These are phyloP conservation scores for Sitophilus oryzae DNA, from an alignment of 1,140 invertebrate genomes.

Conservation along the genomic window DNA sequence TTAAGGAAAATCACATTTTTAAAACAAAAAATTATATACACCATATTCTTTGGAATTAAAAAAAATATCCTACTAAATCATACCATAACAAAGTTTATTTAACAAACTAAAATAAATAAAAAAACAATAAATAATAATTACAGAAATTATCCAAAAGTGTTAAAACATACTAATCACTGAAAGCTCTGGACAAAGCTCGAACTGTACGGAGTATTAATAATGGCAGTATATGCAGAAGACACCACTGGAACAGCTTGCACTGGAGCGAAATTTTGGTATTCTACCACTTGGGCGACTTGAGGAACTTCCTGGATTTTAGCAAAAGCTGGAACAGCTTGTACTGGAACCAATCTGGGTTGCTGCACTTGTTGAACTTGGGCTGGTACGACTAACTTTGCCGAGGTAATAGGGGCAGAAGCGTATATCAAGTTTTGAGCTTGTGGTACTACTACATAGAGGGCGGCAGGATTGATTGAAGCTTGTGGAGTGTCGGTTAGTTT, in stretches of 20 bases:
- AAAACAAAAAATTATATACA: too few relatives aligned
- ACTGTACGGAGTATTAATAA: constrained; percentile 31
- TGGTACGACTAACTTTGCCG: constrained; percentile 11
- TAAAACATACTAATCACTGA: constrained; percentile 24
- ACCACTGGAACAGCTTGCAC: constrained; percentile 12
- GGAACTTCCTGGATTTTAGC: constrained; percentile 27
- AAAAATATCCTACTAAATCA: too few relatives aligned
- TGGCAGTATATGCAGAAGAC: constrained; percentile 18
- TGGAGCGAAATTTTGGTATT: constrained; percentile 9
- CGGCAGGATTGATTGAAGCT: constrained; percentile 10
- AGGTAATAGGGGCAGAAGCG: neutral
- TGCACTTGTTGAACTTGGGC: neutral
- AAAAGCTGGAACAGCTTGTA: constrained; percentile 27
- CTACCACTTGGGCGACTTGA: constrained; percentile 10
- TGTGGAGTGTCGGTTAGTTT: constrained; percentile 15
- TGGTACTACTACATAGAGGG: constrained; percentile 24
- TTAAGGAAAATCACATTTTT: too few relatives aligned
- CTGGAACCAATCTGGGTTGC: constrained; percentile 15
- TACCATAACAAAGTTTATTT: too few relatives aligned
- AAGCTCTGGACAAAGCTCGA: constrained; percentile 31
- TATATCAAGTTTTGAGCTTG: constrained; percentile 23
- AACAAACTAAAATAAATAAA: too few relatives aligned
- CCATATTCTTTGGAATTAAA: too few relatives aligned
- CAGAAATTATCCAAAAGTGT: neutral
- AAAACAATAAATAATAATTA: neutral